Evolutionary conservation across 2,113 vertebrate genomes (phyloP).

Genomic region (Alces alces): DNA sequence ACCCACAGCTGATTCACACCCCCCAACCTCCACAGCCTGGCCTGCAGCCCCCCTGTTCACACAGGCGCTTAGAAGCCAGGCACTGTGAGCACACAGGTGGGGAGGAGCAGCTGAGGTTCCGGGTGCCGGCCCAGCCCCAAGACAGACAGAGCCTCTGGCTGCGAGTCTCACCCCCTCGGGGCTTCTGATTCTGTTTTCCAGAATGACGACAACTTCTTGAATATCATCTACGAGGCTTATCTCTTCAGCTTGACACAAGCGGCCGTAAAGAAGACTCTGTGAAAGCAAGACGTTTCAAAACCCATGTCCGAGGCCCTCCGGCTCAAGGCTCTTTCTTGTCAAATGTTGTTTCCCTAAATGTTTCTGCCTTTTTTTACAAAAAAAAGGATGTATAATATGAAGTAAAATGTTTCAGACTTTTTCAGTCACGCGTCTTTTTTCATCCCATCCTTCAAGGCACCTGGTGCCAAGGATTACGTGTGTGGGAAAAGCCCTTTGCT

Average conservation of each 20-base stretch:
- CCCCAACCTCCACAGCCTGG: not conserved
- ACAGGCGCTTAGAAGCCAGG: not conserved
- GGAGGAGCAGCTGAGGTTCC: not conserved
- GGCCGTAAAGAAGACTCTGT: constrained; percentile 66
- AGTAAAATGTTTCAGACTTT: constrained; percentile 50
- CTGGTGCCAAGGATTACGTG: not conserved
- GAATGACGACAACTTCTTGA: constrained; percentile 93
- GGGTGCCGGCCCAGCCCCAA: not conserved
- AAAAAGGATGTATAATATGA: not conserved
- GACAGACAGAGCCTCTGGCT: not conserved
- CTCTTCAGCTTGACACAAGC: constrained; percentile 81
- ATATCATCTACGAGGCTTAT: constrained; percentile 93
- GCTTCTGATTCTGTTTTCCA: constrained; percentile 81
- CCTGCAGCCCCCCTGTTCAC: not conserved
- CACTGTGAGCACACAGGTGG: not conserved
- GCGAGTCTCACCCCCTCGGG: not conserved
- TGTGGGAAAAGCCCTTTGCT: not conserved
- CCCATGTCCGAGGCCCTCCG: not conserved
- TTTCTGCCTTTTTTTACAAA: constrained; percentile 39
- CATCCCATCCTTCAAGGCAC: not conserved
- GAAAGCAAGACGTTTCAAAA: constrained; percentile 44
- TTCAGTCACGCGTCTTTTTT: not conserved
- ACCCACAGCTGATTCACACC: not conserved
- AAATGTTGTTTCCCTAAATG: not conserved
- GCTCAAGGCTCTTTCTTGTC: not conserved